Conservation (phyloP, 2,888 invertebrate species). For the Acanthosepion lycidas region DNA sequence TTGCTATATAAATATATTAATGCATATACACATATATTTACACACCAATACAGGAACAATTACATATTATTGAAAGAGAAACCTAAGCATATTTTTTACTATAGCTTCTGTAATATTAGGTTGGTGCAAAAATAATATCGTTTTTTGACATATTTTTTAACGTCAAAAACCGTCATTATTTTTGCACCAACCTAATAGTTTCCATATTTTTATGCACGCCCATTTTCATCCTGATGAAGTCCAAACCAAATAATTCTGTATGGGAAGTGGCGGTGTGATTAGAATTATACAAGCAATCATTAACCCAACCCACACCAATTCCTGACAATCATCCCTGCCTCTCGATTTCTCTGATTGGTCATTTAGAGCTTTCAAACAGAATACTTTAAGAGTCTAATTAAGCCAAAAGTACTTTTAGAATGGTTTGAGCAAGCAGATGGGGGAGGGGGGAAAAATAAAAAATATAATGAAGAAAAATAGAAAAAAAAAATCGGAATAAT, state of each 20-base stretch:
- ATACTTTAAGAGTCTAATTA: neutral
- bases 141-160: no score
- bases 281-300: neutral
- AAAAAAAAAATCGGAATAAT: no score
- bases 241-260: neutral
- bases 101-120: neutral
- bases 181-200: no score
- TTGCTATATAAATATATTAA: neutral
- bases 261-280: neutral
- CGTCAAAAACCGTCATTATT: no score
- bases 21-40: neutral
- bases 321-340: neutral
- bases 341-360: constrained; percentile 1
- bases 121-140: no score
- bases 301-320: neutral
- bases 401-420: constrained; percentile 2
- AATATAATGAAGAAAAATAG: no score
- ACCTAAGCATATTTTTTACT: neutral
- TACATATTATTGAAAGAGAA: neutral
- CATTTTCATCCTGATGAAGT: neutral
- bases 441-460: neutral
- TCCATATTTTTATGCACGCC: neutral
- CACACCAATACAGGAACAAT: neutral
- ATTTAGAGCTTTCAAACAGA: neutral
- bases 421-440: neutral